Base-by-base conservation (phyloP, 92 coral and sea anemone genomes). In the Ricordea florida region DNA sequence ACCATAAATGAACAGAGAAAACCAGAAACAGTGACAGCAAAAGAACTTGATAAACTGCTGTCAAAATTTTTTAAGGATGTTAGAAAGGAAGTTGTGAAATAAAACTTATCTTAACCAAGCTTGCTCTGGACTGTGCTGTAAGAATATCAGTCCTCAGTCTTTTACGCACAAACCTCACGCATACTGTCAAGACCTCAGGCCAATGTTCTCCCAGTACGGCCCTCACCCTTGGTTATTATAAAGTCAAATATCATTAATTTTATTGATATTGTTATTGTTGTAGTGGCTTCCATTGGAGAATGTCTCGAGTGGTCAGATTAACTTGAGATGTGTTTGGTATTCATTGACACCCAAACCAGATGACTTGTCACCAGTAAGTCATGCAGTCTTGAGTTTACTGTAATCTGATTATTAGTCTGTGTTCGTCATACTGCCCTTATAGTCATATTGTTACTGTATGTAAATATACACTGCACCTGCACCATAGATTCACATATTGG, bases 231-330 rank as follows among this genome's bases (percentile, higher is more conserved):
- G 0, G 10, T 8, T 13, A 14, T 18, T 28, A 6, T 42, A 50
- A 42, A 24, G 33, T 37, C 36, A 5, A 26, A 22, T 61, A 10
- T 31, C 33, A 26, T 59, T 43, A 36, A 18, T 59, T 5, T 32
- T 47, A 45, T 42, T 8, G 36, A 14, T 21, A 24, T 30, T 34
- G 11, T 42, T 32, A 20, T 43, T 20, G 69, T 36, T 20, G 36
- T 55, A 89, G 94, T 96, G 99, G 99, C 89, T 96, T 59, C 99
- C 96, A 51, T 66, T 96, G 17, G 99, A 96, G 86, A 90, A 96
- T 36, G 97, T 93, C 21, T 82, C 79, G 44, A 85, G 85, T 62
- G 99, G 99, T 20, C 97, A 96, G 72, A 74, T 96, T 75, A 93
- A 92, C 79, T 75, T 96, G 42, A 85, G 90, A 14, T 96, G 99